Evolutionary conservation across 2,113 vertebrate genomes (phyloP), one percentile per base, ranked within the genome.

Genomic region (Orthochromis indermauri): DNA sequence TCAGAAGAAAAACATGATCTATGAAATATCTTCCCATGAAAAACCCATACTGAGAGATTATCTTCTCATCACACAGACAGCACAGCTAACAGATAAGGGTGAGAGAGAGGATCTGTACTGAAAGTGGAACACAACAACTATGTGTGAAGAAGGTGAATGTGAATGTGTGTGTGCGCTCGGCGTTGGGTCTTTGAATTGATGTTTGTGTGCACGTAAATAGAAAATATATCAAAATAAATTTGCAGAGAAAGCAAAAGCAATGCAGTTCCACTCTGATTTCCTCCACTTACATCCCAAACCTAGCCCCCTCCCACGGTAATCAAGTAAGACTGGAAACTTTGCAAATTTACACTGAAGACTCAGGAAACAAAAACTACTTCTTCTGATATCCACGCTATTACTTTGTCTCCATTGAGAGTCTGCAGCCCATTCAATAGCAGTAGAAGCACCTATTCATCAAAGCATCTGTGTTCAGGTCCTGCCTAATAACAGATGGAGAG

Each of bases 391-490:
- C 55, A 83, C 57, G 89, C 84, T 86, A 95, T 95, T 92, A 94
- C 86, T 92, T 89, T 40, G 78, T 91, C 92, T 95, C 91, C 90
- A 92, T 91, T 61, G 83, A 89, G 85, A 87, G 82, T 73, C 87
- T 78, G 81, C 42, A 37, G 84, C 68, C 61, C 54, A 92, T 89
- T 95, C 95, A 93, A 95, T 93, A 92, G 81, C 90, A 76, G 84
- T 91, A 94, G 90, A 91, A 93, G 94, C 82, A 95, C 83, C 94
- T 90, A 96, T 96, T 96, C 91, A 96, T 96, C 94, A 96, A 88
- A 71, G 82, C 57, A 28, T 89, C 87, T 57, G 81, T 61, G 82
- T 89, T 85, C 45, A 12, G 84, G 84, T 83, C 71, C 73, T 83
- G 76, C 91, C 91, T 93, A 92, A 93, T 94, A 95, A 92, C 90